These are phyloP conservation scores for Danaus melanippus DNA, from an alignment of 1,140 invertebrate genomes.

Conservation along the genomic window DNA sequence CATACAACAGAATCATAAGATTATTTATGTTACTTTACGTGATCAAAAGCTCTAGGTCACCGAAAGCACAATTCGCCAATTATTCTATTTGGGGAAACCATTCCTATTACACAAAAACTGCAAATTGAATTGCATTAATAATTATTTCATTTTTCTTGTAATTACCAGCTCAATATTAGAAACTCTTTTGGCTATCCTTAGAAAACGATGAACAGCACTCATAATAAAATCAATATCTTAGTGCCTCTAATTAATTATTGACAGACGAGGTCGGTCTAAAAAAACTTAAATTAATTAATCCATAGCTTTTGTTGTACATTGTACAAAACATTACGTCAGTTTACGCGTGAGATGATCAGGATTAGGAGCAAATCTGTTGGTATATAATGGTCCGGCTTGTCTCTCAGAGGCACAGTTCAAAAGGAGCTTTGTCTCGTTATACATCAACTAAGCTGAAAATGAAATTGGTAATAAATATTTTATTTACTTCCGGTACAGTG, in stretches of 20 bases:
- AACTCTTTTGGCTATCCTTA: background rate
- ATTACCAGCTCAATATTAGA: too few relatives aligned
- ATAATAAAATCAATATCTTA: conserved; percentile 27
- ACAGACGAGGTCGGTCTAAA: conserved; percentile 45
- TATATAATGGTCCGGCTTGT: conserved; percentile 55
- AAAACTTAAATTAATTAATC: conserved; percentile 41
- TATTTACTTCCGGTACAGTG: background rate
- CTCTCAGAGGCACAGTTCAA: conserved; percentile 43
- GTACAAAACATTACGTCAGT: conserved; percentile 51
- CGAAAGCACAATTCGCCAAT: too few relatives aligned
- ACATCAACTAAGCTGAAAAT: conserved; percentile 31
- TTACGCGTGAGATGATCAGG: conserved; percentile 43
- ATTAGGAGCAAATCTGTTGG: conserved; percentile 44
- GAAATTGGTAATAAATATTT: conserved; percentile 56
- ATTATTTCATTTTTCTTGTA: too few relatives aligned
- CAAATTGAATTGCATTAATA: too few relatives aligned
- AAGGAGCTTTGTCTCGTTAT: conserved; percentile 16
- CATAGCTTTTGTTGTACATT: conserved; percentile 30
- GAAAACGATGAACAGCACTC: conserved; percentile 22
- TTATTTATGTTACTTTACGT: too few relatives aligned
- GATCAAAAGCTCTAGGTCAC: too few relatives aligned
- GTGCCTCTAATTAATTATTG: conserved; percentile 29
- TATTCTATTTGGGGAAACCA: too few relatives aligned
- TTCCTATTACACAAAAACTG: too few relatives aligned
- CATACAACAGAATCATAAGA: too few relatives aligned